A percentile compares a stretch with the other conserved stretches of the same genome.
These are phyloP conservation scores for Zosterops pallidus DNA, from an alignment of 2,113 vertebrate genomes.

Conservation along the genomic window DNA sequence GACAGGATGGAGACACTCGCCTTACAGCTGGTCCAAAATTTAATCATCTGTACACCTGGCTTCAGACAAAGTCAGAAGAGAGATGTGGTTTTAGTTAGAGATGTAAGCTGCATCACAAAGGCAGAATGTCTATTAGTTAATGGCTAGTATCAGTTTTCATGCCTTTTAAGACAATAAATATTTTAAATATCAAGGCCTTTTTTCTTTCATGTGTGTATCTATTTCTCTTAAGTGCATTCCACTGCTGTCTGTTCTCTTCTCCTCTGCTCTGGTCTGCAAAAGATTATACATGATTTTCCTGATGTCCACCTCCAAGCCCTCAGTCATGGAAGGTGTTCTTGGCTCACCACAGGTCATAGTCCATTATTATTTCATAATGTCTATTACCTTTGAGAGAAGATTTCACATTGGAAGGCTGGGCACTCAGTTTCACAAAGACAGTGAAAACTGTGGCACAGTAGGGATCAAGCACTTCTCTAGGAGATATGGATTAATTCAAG, in stretches of 20 bases:
- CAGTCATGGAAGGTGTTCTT: slow-evolving; percentile 1
- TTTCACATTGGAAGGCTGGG: neutral
- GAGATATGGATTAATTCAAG: neutral
- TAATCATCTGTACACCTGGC: slow-evolving; percentile 83
- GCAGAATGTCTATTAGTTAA: slow-evolving; percentile 79
- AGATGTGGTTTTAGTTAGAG: slow-evolving; percentile 92
- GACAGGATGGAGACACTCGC: slow-evolving; percentile 44
- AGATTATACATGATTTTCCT: slow-evolving; percentile 71
- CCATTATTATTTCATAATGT: neutral
- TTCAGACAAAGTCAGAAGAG: slow-evolving; percentile 75
- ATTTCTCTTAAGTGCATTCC: slow-evolving; percentile 83
- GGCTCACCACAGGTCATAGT: neutral
- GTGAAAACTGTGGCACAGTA: neutral
- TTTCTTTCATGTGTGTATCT: slow-evolving; percentile 79
- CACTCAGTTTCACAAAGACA: neutral
- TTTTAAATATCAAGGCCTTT: slow-evolving; percentile 90
- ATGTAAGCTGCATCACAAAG: slow-evolving; percentile 87
- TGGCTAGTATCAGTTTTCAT: slow-evolving; percentile 93
- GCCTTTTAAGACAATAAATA: slow-evolving; percentile 89
- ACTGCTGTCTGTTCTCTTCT: slow-evolving; percentile 68
- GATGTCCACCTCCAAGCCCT: slow-evolving; percentile 25
- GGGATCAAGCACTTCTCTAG: neutral
- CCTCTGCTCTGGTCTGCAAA: slow-evolving; percentile 58
- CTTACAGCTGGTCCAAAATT: slow-evolving; percentile 60
- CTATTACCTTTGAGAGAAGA: neutral